Evolutionary conservation across 1,140 invertebrate species (phyloP).

Genomic region (Drosophila quadrilineata): DNA sequence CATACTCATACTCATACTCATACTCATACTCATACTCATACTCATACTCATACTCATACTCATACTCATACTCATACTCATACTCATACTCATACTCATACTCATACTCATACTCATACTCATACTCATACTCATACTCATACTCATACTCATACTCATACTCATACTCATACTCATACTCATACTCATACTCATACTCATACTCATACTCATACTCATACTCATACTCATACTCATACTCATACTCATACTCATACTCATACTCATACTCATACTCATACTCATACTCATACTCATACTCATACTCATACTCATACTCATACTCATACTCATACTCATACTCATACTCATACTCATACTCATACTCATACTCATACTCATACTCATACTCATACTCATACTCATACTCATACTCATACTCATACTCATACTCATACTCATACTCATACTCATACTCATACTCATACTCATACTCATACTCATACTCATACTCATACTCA

Average conservation of each 20-base stretch:
- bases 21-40: background rate
- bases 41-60: slow-evolving; percentile 35
- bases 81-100: slow-evolving; percentile 20
- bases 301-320: slow-evolving; percentile 4
- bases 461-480: slow-evolving; percentile 28
- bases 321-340: slow-evolving; percentile 32
- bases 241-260: slow-evolving; percentile 9
- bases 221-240: slow-evolving; percentile 35
- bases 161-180: background rate
- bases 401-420: slow-evolving; percentile 35
- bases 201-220: background rate
- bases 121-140: slow-evolving; percentile 4
- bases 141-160: slow-evolving; percentile 32
- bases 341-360: background rate
- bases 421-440: slow-evolving; percentile 9
- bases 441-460: slow-evolving; percentile 20
- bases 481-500: slow-evolving; percentile 4
- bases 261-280: slow-evolving; percentile 20
- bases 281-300: slow-evolving; percentile 28
- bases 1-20: slow-evolving; percentile 34
- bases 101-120: slow-evolving; percentile 28
- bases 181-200: slow-evolving; percentile 34
- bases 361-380: slow-evolving; percentile 34
- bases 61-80: slow-evolving; percentile 9
- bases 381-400: background rate